Percentiles rank a stretch among this genome's conserved stretches.
phyloP scores from a whole-genome alignment of 2,113 vertebrate species.

The Elgaria multicarinata region DNA sequence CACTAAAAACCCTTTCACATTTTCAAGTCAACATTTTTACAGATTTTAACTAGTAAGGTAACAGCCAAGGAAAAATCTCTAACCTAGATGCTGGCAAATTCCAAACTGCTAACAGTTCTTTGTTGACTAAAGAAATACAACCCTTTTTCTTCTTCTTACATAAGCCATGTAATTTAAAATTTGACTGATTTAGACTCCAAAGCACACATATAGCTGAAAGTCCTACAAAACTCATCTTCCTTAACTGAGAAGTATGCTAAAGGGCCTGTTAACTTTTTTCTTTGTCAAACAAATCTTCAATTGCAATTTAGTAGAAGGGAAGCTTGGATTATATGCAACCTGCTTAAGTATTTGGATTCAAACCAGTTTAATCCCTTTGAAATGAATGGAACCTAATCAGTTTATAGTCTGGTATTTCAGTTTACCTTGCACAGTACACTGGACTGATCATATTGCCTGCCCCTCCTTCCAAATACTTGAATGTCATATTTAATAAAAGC shows the following conservation, averaged over 20 bases:
- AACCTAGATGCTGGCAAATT: not conserved
- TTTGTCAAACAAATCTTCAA: not conserved
- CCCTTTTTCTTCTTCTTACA: not conserved
- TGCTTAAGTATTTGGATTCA: not conserved
- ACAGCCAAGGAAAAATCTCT: not conserved
- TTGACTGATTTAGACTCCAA: not conserved
- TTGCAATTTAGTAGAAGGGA: not conserved
- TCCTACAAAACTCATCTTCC: not conserved
- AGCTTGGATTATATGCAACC: not conserved
- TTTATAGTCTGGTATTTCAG: not conserved
- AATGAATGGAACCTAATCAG: not conserved
- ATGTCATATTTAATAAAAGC: not conserved
- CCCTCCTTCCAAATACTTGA: not conserved
- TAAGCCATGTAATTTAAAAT: not conserved
- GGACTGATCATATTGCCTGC: not conserved
- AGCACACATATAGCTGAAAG: not conserved
- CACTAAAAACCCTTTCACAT: not conserved
- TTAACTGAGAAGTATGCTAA: not conserved
- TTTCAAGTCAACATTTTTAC: not conserved
- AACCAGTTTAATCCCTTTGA: not conserved
- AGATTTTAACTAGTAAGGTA: not conserved
- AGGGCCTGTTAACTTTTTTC: not conserved
- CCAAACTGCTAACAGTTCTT: not conserved
- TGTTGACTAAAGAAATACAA: not conserved
- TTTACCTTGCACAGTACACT: not conserved